Evolutionary conservation across 2,113 vertebrate species (phyloP), one percentile per base, ranked within the genome.

Genomic region (Hippocampus abdominalis): DNA sequence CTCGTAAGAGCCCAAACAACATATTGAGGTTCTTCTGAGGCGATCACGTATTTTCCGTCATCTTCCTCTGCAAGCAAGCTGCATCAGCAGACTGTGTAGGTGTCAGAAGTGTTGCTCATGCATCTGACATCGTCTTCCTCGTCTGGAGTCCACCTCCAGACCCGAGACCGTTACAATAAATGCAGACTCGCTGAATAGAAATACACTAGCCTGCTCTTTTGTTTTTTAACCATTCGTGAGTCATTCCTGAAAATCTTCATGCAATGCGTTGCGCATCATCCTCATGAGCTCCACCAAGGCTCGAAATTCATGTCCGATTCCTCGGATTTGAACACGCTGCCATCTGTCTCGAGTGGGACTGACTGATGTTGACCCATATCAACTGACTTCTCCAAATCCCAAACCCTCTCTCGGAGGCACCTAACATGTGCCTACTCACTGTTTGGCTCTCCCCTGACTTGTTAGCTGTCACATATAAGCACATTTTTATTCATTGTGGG

Each of bases 341-440:
- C 74, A 76, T 82, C 73, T 65, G 25, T 75, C 69, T 82, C 81
- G 74, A 69, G 44, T 70, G 72, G 79, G 75, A 81, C 82, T 44
- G 10, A n/a, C 80, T 85, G 76, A 75, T 83, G 82, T 85, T 88
- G 86, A 88, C 79, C 84, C 83, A 87, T 76, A 88, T 86, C 85
- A 85, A 83, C 82, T 87, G 86, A 88, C 88, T 73, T 81, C 77
- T 80, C 72, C 79, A 81, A 81, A 83, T 83, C 80, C 81, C 70
- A 72, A 69, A 56, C 60, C 66, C 62, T 74, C 23, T 20, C 74
- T 48, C 72, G 60, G 79, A 68, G 51, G 10, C 80, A 71, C 71
- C 71, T 46, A 65, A 63, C 85, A 72, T 64, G 74, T 74, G 78
- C 73, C 80, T 74, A n/a, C 73, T 86, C 71, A 78, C 27, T 71